Evolutionary conservation across 2,113 vertebrate species (phyloP).

Genomic region (Heterotis niloticus): DNA sequence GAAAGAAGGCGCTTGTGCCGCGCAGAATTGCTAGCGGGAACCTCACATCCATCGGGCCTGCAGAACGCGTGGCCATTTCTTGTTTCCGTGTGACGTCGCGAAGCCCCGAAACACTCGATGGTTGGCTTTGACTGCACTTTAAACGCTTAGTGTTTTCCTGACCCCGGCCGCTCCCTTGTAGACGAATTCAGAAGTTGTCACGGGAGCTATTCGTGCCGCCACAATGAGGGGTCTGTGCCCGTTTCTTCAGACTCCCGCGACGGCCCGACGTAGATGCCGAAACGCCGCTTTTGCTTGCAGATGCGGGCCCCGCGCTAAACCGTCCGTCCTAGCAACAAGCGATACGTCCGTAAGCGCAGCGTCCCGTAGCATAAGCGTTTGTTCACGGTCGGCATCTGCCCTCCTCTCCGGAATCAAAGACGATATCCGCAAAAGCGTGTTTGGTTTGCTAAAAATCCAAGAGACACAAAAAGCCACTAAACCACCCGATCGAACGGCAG

Average conservation of each 20-base stretch:
- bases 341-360: neutral
- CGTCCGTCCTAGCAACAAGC: neutral
- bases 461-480: too few relatives aligned
- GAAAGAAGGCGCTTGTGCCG: neutral
- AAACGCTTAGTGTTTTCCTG: neutral
- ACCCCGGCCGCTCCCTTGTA: conserved; percentile 14
- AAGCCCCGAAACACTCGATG: neutral
- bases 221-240: conserved; percentile 5
- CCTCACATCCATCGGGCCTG: conserved; percentile 8
- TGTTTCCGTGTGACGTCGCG: conserved; percentile 1
- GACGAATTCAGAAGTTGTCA: conserved; percentile 28
- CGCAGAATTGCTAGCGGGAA: conserved; percentile 3
- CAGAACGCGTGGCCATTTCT: neutral
- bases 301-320: conserved; percentile 20
- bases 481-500: too few relatives aligned
- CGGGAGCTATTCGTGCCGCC: conserved; percentile 31
- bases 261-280: neutral
- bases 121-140: conserved; percentile 24
- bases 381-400: neutral
- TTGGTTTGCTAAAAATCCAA: too few relatives aligned
- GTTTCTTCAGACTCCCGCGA: neutral
- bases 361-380: neutral
- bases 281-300: conserved; percentile 29
- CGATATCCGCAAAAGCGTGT: neutral
- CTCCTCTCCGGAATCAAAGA: conserved; percentile 23